Conservation (phyloP, 2,113 vertebrate genomes). For the Chionomys nivalis region DNA sequence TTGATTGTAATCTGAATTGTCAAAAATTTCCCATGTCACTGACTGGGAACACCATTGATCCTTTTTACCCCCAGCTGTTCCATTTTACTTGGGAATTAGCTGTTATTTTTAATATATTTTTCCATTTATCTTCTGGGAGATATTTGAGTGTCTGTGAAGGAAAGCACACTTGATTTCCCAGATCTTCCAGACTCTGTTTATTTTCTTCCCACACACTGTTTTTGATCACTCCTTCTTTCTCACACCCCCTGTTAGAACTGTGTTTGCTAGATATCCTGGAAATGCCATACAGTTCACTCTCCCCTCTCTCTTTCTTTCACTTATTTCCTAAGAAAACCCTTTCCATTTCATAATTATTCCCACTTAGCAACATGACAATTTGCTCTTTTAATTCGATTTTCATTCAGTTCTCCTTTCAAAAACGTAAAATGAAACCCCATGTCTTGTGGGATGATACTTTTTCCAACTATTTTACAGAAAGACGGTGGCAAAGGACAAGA, state of each 20-base stretch:
- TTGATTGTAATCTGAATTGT: conserved; percentile 51
- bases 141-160: conserved; percentile 48
- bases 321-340: not conserved
- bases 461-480: not conserved
- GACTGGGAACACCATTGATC: conserved; percentile 40
- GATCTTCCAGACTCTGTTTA: conserved; percentile 52
- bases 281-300: not conserved
- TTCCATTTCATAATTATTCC: not conserved
- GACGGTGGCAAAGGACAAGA: not conserved
- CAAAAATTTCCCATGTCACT: conserved; percentile 57
- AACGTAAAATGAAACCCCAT: not conserved
- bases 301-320: not conserved
- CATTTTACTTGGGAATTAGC: conserved; percentile 61
- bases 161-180: conserved; percentile 50
- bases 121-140: conserved; percentile 50
- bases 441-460: not conserved
- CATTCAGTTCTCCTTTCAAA: not conserved
- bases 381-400: not conserved
- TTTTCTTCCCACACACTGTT: not conserved
- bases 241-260: not conserved
- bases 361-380: not conserved
- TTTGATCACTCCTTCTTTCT: not conserved
- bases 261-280: not conserved
- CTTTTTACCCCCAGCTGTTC: conserved; percentile 28
- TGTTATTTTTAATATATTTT: conserved; percentile 37